Percentiles rank a stretch among this genome's conserved stretches.
These are phyloP conservation scores for Silurus meridionalis DNA, from an alignment of 2,113 vertebrate species.

Conservation along the genomic window DNA sequence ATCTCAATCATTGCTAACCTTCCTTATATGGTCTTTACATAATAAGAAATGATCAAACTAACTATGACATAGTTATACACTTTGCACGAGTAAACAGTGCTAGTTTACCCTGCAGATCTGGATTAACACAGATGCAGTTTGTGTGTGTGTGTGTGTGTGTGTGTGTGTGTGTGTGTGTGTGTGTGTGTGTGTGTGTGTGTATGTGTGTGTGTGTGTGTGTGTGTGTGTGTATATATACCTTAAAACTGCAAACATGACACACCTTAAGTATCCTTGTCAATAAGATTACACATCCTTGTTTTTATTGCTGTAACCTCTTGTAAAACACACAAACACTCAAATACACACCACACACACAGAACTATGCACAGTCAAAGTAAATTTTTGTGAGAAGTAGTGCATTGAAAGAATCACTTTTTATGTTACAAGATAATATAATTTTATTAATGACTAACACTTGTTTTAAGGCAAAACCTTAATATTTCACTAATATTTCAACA, in stretches of 20 bases:
- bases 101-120: not conserved
- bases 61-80: too few species aligned
- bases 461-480: not conserved
- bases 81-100: not conserved
- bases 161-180: slow-evolving; percentile 17
- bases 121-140: not conserved
- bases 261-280: slow-evolving; percentile 18
- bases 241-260: slow-evolving; percentile 38
- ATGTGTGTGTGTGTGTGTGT: slow-evolving; percentile 31
- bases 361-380: not conserved
- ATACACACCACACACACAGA: not conserved
- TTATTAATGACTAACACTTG: too few species aligned
- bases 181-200: slow-evolving; percentile 31
- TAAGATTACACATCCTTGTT: slow-evolving; percentile 31
- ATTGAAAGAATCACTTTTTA: not conserved
- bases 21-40: not conserved
- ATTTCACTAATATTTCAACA: not conserved
- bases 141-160: slow-evolving; percentile 38
- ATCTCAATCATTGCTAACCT: not conserved
- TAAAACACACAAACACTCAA: not conserved
- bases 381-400: not conserved
- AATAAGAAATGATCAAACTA: not conserved
- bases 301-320: not conserved
- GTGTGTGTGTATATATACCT: not conserved
- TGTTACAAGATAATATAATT: not conserved